Evolutionary conservation across 2,888 invertebrate genomes (phyloP), one percentile per base, ranked within the genome.

Genomic region (Ectemnius lituratus): DNA sequence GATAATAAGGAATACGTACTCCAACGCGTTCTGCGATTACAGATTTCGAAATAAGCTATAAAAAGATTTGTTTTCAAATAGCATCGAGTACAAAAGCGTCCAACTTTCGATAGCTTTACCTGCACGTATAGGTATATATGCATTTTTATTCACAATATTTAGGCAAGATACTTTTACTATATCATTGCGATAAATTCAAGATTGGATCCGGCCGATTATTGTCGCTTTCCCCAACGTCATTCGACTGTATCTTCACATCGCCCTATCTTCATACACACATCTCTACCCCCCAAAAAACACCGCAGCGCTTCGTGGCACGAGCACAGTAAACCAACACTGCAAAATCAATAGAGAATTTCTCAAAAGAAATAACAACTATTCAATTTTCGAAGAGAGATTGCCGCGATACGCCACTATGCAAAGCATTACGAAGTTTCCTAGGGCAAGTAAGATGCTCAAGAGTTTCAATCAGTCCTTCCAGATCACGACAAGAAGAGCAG

Each of bases 61-160:
- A 52, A 67, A 67, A 73, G 65, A 23, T 23, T 64, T 67, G 64
- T 60, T 75, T 49, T 23, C 23, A 68, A 65, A 75, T 74, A 75
- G 71, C 62, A 62, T 46, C 16, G 16, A 62, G 23, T 23, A 71
- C 47, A 62, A 47, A 56, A 16, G 49, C 60, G 56, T 11, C 58
- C 14, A 16, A 13, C 49, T n/a, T 16, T 37, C n/a, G 56, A 23
- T 16, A 8, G 6, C 6, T 23, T 23, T 23, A 23, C 23, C n/a
- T 8, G 11, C 20, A n/a, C 1, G 8, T 60, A 46, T 37, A 13
- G 6, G 37, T 28, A 14, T 16, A 23, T 2, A 23, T 23, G 3
- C 3, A 18, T 58, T 11, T 20, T 49, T 37, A 37, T 37, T 37
- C 8, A 8, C 37, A 37, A 1, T 6, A 37, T 37, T 37, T 23